A percentile compares a stretch with the other conserved stretches of the same genome.
Evolutionary conservation across 2,113 vertebrate genomes (phyloP).

Genomic region (Marcusenius ussheri): DNA sequence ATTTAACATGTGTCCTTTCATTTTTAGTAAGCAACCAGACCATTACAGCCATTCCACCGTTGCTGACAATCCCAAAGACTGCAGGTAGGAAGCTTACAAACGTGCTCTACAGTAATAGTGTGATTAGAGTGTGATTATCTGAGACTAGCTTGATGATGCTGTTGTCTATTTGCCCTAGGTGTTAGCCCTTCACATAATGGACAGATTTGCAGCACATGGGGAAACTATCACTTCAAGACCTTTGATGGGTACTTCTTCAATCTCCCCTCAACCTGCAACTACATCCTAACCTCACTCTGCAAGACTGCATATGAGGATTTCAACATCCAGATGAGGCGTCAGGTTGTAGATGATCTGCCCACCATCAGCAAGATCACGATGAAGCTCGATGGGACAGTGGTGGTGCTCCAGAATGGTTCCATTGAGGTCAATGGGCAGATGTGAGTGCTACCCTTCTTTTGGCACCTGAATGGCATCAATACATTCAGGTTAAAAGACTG

Average conservation of each 20-base stretch:
- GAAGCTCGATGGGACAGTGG: slow-evolving; percentile 64
- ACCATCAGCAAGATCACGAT: slow-evolving; percentile 54
- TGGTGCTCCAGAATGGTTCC: slow-evolving; percentile 54
- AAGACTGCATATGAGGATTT: slow-evolving; percentile 67
- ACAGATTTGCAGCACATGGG: slow-evolving; percentile 82
- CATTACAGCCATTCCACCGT: slow-evolving; percentile 32
- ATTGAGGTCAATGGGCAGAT: slow-evolving; percentile 46
- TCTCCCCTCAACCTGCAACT: slow-evolving; percentile 75
- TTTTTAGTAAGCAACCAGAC: not conserved
- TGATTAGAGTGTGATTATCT: not conserved
- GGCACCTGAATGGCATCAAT: not conserved
- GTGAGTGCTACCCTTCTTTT: slow-evolving; percentile 53
- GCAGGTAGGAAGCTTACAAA: slow-evolving; percentile 29
- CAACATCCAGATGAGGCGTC: slow-evolving; percentile 72
- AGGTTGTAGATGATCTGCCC: slow-evolving; percentile 30
- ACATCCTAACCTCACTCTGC: slow-evolving; percentile 68
- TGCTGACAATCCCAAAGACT: slow-evolving; percentile 31
- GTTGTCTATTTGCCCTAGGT: slow-evolving; percentile 44
- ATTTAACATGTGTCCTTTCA: not conserved
- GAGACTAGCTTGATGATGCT: not conserved
- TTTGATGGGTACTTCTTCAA: slow-evolving; percentile 77
- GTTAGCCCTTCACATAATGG: slow-evolving; percentile 59
- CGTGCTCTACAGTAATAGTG: not conserved
- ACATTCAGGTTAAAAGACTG: not conserved
- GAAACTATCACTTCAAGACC: slow-evolving; percentile 79